Percentiles rank a stretch among this genome's conserved stretches.
phyloP scores from a whole-genome alignment of 2,797 vertebrate species.

The Melanotaenia nigrans region DNA sequence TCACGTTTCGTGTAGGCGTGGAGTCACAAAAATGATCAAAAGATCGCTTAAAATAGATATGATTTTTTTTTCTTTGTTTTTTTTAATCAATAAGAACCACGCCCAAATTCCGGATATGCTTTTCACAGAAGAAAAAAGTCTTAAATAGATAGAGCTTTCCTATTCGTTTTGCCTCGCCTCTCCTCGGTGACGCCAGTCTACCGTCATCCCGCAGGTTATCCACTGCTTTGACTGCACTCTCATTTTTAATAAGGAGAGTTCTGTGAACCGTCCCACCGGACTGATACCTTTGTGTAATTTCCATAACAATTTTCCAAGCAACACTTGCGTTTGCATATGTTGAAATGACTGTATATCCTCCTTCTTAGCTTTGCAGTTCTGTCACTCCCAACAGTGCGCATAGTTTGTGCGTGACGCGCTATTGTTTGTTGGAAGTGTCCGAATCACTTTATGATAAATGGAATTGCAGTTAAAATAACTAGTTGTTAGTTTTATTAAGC shows the following conservation, averaged over 20 bases:
- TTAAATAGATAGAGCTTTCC: slow-evolving; percentile 60
- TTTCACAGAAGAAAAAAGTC: slow-evolving; percentile 37
- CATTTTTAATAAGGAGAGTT: slow-evolving; percentile 80
- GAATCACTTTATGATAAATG: not conserved
- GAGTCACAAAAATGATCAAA: slow-evolving; percentile 25
- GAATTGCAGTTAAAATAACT: not conserved
- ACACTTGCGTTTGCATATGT: not conserved
- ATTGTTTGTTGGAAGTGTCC: slow-evolving; percentile 1
- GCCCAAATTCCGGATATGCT: slow-evolving; percentile 64
- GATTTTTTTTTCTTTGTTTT: not conserved
- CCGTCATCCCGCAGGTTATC: slow-evolving; percentile 78
- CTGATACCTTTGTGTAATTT: slow-evolving; percentile 63
- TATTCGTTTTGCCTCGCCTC: slow-evolving; percentile 80
- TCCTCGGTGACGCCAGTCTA: slow-evolving; percentile 82
- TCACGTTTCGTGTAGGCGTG: slow-evolving; percentile 37
- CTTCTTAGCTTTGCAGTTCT: not conserved
- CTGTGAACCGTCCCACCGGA: slow-evolving; percentile 75
- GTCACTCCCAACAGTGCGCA: slow-evolving; percentile 4
- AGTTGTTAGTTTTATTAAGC: not conserved
- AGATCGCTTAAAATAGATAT: slow-evolving; percentile 39
- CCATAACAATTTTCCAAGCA: slow-evolving; percentile 56
- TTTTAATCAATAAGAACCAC: slow-evolving; percentile 57
- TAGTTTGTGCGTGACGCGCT: slow-evolving; percentile 34
- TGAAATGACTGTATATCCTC: slow-evolving; percentile 6
- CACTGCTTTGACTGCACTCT: slow-evolving; percentile 70